phyloP scores from a whole-genome alignment of 2,888 invertebrate species.

The Amblyteles armatorius region DNA sequence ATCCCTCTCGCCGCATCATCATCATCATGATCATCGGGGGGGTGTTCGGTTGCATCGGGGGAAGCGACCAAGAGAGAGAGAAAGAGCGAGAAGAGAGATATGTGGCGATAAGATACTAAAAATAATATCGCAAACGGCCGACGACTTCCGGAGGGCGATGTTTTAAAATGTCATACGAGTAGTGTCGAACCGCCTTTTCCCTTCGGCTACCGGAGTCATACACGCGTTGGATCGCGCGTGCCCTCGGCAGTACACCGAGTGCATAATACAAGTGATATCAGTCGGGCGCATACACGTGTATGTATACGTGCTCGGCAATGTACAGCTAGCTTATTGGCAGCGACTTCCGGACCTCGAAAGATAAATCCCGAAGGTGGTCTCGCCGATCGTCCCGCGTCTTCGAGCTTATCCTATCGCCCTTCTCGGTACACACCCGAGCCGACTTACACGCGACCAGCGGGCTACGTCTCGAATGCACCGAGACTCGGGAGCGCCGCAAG shows the following conservation, averaged over 20 bases:
- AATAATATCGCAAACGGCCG: conserved; percentile 71
- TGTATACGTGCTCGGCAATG: conserved; percentile 49
- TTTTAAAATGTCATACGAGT: conserved; percentile 77
- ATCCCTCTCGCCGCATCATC: conserved; percentile 61
- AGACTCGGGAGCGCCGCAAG: conserved; percentile 7
- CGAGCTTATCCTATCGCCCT: conserved; percentile 27
- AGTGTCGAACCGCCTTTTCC: conserved; percentile 56
- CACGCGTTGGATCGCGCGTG: conserved; percentile 64
- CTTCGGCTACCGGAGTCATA: conserved; percentile 33
- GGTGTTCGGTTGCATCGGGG: conserved; percentile 73
- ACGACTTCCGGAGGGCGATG: conserved; percentile 77
- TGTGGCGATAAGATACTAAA: conserved; percentile 73
- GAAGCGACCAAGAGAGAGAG: too few species aligned
- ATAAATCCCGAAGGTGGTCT: conserved; percentile 50
- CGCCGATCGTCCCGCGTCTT: conserved; percentile 12
- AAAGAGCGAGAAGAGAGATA: background rate
- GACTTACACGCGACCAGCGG: background rate
- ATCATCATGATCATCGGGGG: conserved; percentile 62
- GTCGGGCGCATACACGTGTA: conserved; percentile 11
- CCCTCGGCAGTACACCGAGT: conserved; percentile 36
- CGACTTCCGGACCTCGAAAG: conserved; percentile 61
- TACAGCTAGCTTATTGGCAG: conserved; percentile 45
- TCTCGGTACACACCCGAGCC: conserved; percentile 3
- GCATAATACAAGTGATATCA: conserved; percentile 52
- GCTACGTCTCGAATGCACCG: background rate